phyloP scores from a whole-genome alignment of 2,113 vertebrate species.

The Ploceus nigricollis region DNA sequence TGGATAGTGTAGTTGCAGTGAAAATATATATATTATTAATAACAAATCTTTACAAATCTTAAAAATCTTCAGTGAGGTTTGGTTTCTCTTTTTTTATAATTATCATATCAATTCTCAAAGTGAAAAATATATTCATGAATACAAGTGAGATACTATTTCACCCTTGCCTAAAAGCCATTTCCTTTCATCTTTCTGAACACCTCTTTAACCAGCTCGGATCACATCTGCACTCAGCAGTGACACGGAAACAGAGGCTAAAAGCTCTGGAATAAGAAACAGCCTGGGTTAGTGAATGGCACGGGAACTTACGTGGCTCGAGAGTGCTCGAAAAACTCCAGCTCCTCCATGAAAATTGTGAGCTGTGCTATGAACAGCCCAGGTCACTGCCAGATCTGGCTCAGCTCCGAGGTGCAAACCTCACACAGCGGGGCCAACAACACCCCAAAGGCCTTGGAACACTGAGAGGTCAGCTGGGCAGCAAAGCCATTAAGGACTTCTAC shows the following conservation, averaged over 20 bases:
- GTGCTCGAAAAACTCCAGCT: background rate
- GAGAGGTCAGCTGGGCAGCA: background rate
- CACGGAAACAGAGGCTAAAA: conserved; percentile 24
- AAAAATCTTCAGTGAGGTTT: background rate
- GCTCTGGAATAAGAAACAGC: background rate
- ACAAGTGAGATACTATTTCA: background rate
- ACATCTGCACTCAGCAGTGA: background rate
- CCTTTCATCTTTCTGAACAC: background rate
- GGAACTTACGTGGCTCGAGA: background rate
- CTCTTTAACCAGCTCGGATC: background rate
- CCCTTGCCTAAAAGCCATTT: background rate
- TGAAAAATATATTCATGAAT: background rate
- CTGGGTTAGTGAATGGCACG: background rate
- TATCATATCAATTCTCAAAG: background rate
- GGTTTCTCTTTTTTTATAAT: background rate
- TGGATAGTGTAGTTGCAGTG: background rate
- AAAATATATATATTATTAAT: background rate
- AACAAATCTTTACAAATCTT: background rate
- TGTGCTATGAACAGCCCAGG: background rate
- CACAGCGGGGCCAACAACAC: background rate
- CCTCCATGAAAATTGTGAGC: fast-evolving
- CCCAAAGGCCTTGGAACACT: background rate
- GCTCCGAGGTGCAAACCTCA: background rate
- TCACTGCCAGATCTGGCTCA: background rate
- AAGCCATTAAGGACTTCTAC: background rate